Evolutionary conservation across 1,140 invertebrate genomes (phyloP), one percentile per base, ranked within the genome.

Genomic region (Mactra quadrangularis): DNA sequence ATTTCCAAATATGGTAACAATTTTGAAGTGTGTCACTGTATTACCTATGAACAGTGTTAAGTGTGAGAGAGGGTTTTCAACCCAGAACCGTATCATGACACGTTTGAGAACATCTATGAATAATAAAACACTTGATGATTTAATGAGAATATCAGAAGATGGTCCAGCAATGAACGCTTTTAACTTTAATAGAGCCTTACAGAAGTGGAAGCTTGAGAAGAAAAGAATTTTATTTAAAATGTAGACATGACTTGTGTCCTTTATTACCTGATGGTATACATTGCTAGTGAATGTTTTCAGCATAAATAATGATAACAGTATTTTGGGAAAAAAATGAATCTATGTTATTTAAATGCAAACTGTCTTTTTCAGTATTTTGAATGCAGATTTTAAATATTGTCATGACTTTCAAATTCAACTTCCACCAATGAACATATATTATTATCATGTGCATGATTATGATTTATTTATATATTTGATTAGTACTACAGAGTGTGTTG

Each of bases 51-150:
- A n/a, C n/a, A n/a, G n/a, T n/a, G n/a, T 35, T 64, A 45, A 45
- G 29, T 70, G 66, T 70, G 60, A 79, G 31, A n/a, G 76, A 19
- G 76, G 76, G 13, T 79, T 79, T 41, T 52, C 38, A 17, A 79
- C 76, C 22, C 76, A 79, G 22, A 79, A 79, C 62, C 29, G 62
- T 11, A 79, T 79, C 17, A 68, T 25, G 52, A 27, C 27, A 25
- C 66, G 29, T 15, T 6, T 41, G 3, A 33, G 76, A 55, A 79
- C 76, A 17, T 53, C 45, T 0, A 9, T 68, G 11, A 79, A 68
- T 0, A 35, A 27, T 19, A 35, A 64, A 57, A 45, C 76, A 4
- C 31, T 79, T 19, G 62, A 79, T 64, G 45, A 78, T 55, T 29
- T 78, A 29, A 66, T 78, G 76, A 31, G 76, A 22, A n/a, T n/a